Evolutionary conservation across 2,888 invertebrate genomes (phyloP).

Genomic region (Cephonodes hylas): DNA sequence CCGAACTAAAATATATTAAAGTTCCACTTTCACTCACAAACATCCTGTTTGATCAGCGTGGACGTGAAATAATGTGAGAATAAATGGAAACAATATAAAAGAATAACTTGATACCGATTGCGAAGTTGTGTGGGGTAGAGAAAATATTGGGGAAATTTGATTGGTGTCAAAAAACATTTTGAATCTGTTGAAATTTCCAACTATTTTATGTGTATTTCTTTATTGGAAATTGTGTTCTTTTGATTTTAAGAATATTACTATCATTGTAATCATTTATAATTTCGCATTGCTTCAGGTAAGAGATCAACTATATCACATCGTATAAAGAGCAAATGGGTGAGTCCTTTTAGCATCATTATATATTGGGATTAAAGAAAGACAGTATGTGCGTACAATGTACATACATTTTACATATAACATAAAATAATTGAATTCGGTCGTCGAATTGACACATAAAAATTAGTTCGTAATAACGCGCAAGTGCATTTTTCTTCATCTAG

Average conservation of each 20-base stretch:
- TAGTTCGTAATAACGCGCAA: neutral
- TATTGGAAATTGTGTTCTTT: too few relatives aligned
- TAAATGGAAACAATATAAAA: neutral
- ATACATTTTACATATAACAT: too few relatives aligned
- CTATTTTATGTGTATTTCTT: too few relatives aligned
- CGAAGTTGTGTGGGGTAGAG: neutral
- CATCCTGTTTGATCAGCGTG: neutral
- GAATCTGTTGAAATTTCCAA: too few relatives aligned
- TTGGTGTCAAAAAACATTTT: too few relatives aligned
- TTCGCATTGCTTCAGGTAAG: too few relatives aligned
- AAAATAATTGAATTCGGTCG: too few relatives aligned
- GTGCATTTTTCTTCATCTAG: neutral
- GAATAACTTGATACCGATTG: neutral
- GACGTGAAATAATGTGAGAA: neutral
- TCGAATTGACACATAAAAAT: neutral
- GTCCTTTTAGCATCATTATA: neutral
- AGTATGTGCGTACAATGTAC: neutral
- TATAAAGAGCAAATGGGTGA: too few relatives aligned
- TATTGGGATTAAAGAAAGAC: neutral
- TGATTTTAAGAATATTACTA: too few relatives aligned
- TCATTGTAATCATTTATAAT: too few relatives aligned
- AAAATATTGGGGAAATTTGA: too few relatives aligned
- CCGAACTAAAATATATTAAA: neutral
- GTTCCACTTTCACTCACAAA: neutral
- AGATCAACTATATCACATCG: too few relatives aligned